Evolutionary conservation across 2,888 invertebrate species (phyloP), one percentile per base, ranked within the genome.

Genomic region (Euplexia lucipara): DNA sequence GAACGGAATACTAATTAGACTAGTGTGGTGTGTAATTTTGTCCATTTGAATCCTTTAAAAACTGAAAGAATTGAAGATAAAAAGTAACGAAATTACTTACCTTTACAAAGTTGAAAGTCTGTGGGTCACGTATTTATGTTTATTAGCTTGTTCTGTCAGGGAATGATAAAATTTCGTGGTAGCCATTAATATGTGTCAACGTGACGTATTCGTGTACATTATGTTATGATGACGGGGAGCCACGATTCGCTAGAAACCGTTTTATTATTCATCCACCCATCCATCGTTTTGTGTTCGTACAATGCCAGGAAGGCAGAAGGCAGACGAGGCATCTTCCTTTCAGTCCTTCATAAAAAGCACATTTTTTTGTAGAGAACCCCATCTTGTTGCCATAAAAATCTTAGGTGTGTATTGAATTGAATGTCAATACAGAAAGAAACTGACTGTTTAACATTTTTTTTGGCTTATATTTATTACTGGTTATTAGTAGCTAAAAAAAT

Each of bases 221-320:
- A 56, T 63, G 64, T 53, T 63, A 60, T 70, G 76, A 71, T 68
- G 67, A 69, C 62, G 70, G 61, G 48, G 44, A 53, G 62, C 41
- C 48, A 37, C 44, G 54, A 73, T 74, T 79, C 66, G 68, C 63
- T 72, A 52, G 78, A 73, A 78, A 66, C 63, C 62, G 60, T 77
- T 79, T 79, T 83, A 83, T 81, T 83, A 84, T 85, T 79, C 74
- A 81, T 61, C 18, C 51, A 56, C 39, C 66, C 54, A 67, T 70
- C 70, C 72, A 71, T 74, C 59, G 58, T 51, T 64, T 39, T 65
- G 53, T 60, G 48, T 37, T 49, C 16, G 22, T 49, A 67, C 61
- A 70, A 66, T 52, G 48, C 34, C 41, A 47, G 37, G 18, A 68
- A 48, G 34, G 53, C 52, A 30, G 37, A 60, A 52, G 20, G 45